Evolutionary conservation across 2,888 invertebrate species (phyloP), one percentile per base, ranked within the genome.

Genomic region (Leptothorax acervorum): DNA sequence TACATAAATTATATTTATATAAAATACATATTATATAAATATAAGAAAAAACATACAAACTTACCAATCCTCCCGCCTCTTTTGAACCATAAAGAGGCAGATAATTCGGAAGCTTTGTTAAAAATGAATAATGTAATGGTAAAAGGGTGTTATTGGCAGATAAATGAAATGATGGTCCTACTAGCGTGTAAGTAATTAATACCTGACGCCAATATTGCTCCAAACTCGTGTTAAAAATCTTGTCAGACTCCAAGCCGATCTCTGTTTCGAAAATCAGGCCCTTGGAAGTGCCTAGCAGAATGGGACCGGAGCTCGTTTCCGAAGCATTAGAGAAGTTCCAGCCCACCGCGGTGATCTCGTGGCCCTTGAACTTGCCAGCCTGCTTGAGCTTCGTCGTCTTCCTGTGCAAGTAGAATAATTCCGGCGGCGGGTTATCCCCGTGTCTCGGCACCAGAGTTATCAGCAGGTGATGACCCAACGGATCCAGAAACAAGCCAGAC

Each of bases 251-350:
- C 15, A 97, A 95, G 31, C 97, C 96, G 74, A 99, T 96, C 94
- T 99, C 99, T 0, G 98, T 98, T 95, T 99, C 99, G 95, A 99
- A 97, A 86, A 99, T 97, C 65, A 98, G 95, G 0, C 99, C 99
- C 93, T 97, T 98, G 0, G 98, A 98, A 0, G 99, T 99, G 8
- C 99, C 99, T 65, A 99, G 94, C 60, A 99, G 95, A 91, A 99
- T 98, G 0, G 98, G 97, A 0, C 98, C 98, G 0, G 99, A 98
- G 0, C 97, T 96, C 1, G 94, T 95, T 84, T 97, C 97, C 0
- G 96, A 97, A 2, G 96, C 96, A 89, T 97, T 97, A 83, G 96
- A 96, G 89, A 96, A 96, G 94, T 98, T 99, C 97, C 99, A 99
- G 0, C 97, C 99, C 0, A 99, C 97, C 73, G 98, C 97, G 0